Percentiles rank a stretch among this genome's conserved stretches.
Conservation (phyloP, 2,888 invertebrate genomes). For the Brachylomia viminalis region DNA sequence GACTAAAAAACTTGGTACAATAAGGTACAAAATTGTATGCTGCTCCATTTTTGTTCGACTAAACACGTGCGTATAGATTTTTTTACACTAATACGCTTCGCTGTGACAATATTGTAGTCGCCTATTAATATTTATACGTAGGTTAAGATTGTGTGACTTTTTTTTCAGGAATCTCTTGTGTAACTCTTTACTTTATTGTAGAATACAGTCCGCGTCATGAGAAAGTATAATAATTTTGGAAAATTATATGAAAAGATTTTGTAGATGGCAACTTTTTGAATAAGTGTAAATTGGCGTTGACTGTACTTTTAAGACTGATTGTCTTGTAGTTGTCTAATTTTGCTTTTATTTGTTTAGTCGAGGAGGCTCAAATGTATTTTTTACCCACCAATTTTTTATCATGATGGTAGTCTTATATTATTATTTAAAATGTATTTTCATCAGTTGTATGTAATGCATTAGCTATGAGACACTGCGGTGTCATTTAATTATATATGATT, state of each 20-base stretch:
- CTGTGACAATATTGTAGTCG: conserved; percentile 82
- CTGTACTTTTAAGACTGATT: conserved; percentile 68
- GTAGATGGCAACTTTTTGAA: conserved; percentile 58
- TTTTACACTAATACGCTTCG: conserved; percentile 77
- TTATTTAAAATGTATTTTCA: conserved; percentile 59
- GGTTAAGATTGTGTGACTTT: conserved; percentile 56
- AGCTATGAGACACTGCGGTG: conserved; percentile 48
- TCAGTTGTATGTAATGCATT: conserved; percentile 54
- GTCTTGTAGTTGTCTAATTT: conserved; percentile 61
- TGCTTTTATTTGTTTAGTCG: conserved; percentile 42
- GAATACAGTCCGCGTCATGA: conserved; percentile 55
- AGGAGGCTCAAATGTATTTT: conserved; percentile 63
- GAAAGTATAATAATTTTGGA: conserved; percentile 47
- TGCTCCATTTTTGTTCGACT: conserved; percentile 34
- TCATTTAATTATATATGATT: conserved; percentile 61
- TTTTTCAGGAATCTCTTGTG: conserved; percentile 34
- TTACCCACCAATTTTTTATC: conserved; percentile 47
- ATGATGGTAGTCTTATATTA: conserved; percentile 43
- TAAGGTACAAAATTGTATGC: conserved; percentile 13
- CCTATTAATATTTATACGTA: conserved; percentile 72
- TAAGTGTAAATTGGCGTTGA: conserved; percentile 58
- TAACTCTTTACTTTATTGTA: conserved; percentile 37
- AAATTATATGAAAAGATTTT: conserved; percentile 45
- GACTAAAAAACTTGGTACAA: neutral
- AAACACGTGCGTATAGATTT: conserved; percentile 42